Evolutionary conservation across 2,113 vertebrate genomes (phyloP).

Genomic region (Gnathonemus echidnorhynchus): DNA sequence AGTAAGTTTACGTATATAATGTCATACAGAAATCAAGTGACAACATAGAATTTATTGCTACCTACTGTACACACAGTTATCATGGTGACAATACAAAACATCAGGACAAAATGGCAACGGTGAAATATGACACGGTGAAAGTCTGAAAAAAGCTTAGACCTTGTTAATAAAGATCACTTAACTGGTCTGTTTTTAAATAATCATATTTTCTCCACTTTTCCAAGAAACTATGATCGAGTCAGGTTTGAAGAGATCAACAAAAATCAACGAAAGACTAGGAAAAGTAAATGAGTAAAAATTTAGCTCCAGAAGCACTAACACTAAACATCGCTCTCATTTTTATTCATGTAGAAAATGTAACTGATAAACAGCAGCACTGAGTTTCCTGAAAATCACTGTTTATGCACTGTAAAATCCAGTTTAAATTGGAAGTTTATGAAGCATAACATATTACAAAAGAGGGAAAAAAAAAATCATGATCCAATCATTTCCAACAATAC

Average conservation of each 20-base stretch:
- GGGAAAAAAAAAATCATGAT: background rate
- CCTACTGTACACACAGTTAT: background rate
- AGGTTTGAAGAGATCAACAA: background rate
- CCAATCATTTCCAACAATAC: background rate
- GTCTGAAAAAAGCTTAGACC: background rate
- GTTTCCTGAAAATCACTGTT: background rate
- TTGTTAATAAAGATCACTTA: background rate
- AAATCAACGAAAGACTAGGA: background rate
- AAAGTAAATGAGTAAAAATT: background rate
- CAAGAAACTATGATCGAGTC: background rate
- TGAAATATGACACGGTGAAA: background rate
- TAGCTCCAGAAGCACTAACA: background rate
- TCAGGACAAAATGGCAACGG: background rate
- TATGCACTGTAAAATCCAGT: background rate
- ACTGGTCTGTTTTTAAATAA: background rate
- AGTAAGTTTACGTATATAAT: background rate
- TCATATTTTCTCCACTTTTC: background rate
- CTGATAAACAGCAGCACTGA: background rate
- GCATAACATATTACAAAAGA: background rate
- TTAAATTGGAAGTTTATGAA: background rate
- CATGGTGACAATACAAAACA: background rate
- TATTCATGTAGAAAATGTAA: background rate
- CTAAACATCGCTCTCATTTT: background rate
- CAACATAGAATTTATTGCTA: background rate
- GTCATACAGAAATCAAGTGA: background rate